Percentiles rank a stretch among this genome's conserved stretches.
These are phyloP conservation scores for Koerneria pararmatus DNA, from an alignment of 2,888 invertebrate genomes.

Conservation along the genomic window DNA sequence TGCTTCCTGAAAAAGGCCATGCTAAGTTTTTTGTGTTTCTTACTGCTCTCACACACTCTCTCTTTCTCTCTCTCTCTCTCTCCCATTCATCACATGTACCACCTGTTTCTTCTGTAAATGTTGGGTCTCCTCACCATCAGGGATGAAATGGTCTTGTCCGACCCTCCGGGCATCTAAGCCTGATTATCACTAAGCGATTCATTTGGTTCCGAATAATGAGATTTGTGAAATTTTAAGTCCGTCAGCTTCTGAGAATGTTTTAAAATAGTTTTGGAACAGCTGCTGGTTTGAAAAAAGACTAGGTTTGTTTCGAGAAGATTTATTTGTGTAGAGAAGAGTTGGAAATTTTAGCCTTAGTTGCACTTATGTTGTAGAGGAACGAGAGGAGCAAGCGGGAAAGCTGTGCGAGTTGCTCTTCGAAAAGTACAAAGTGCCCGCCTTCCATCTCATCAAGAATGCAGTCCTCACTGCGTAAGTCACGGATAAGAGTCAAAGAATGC, in stretches of 20 bases:
- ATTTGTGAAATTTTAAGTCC: too few species aligned
- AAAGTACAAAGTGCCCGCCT: constrained; percentile 95
- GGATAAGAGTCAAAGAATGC: background rate
- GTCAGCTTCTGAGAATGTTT: background rate
- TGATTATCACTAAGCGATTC: too few species aligned
- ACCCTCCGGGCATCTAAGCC: too few species aligned
- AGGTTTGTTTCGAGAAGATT: background rate
- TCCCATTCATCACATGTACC: too few species aligned
- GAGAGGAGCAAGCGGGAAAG: constrained; percentile 84
- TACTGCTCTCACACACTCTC: too few species aligned
- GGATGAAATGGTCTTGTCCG: too few species aligned
- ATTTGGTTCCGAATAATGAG: too few species aligned
- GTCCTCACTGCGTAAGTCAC: constrained; percentile 77
- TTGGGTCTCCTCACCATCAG: too few species aligned
- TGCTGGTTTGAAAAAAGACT: background rate
- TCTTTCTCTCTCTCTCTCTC: too few species aligned
- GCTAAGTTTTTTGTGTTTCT: too few species aligned
- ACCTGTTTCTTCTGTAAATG: too few species aligned
- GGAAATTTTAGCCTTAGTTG: constrained; percentile 19
- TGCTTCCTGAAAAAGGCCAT: too few species aligned
- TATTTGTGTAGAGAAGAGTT: constrained; percentile 25
- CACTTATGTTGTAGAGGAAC: constrained; percentile 73
- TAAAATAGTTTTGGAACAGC: background rate
- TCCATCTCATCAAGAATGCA: constrained; percentile 94
- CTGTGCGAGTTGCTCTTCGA: constrained; percentile 95